Conservation (phyloP, 1,140 invertebrate genomes). For the Drosophila sucinea region DNA sequence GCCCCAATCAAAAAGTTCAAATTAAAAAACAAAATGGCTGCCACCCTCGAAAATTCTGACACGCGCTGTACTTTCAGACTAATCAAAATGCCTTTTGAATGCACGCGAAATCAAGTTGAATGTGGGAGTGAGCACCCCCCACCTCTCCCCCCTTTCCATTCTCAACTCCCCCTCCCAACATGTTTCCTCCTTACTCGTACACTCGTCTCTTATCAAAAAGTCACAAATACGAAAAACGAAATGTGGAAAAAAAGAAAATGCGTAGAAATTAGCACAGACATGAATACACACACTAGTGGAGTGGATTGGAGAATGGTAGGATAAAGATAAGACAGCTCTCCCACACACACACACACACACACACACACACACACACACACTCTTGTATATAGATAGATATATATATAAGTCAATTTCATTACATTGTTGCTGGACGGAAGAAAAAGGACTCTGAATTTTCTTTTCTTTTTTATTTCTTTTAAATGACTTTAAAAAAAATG, state of each 20-base stretch:
- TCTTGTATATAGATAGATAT: slow-evolving; percentile 4
- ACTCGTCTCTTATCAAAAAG: slow-evolving; percentile 33
- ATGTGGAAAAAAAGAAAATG: slow-evolving; percentile 47
- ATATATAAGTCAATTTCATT: slow-evolving; percentile 68
- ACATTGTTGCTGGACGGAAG: slow-evolving; percentile 58
- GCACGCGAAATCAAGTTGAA: slow-evolving; percentile 71
- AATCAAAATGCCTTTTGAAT: slow-evolving; percentile 80
- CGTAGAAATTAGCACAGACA: slow-evolving; percentile 77
- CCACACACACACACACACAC: slow-evolving; percentile 15
- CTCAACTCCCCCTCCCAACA: background rate
- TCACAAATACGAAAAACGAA: slow-evolving; percentile 42
- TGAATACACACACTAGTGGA: slow-evolving; percentile 73
- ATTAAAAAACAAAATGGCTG: slow-evolving; percentile 60
- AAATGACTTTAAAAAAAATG: slow-evolving; percentile 42
- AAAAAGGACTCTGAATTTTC: slow-evolving; percentile 29
- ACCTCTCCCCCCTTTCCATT: background rate
- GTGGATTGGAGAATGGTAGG: slow-evolving; percentile 41
- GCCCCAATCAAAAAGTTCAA: slow-evolving; percentile 58
- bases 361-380: slow-evolving; percentile 19
- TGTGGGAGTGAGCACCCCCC: slow-evolving; percentile 25
- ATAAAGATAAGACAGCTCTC: slow-evolving; percentile 59
- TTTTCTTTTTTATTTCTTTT: slow-evolving; percentile 35
- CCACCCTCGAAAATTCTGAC: slow-evolving; percentile 27
- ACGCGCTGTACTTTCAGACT: slow-evolving; percentile 66
- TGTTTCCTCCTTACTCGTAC: background rate